These are phyloP conservation scores for Oncorhynchus nerka DNA, from an alignment of 2,113 vertebrate species.

Conservation along the genomic window DNA sequence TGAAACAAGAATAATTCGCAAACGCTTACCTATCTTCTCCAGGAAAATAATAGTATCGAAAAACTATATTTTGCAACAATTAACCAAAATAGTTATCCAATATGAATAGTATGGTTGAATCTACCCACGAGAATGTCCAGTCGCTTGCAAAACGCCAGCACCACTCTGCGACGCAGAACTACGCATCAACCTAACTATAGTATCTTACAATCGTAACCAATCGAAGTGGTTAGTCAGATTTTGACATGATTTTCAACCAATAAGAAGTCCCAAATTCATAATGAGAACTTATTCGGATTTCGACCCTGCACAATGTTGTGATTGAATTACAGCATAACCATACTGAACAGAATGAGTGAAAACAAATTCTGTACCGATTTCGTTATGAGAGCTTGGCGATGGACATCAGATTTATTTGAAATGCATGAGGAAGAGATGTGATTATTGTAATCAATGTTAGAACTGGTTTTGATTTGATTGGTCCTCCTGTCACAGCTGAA, in stretches of 20 bases:
- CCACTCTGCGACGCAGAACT: conserved; percentile 33
- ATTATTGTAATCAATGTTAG: too few species aligned
- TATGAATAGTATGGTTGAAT: conserved; percentile 41
- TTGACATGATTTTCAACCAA: neutral
- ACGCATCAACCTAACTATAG: neutral
- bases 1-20: conserved; percentile 45
- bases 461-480: too few species aligned
- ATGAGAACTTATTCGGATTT: too few species aligned
- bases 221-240: neutral
- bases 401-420: too few species aligned
- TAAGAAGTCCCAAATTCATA: neutral
- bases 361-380: too few species aligned
- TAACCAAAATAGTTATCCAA: conserved; percentile 10
- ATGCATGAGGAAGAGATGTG: too few species aligned
- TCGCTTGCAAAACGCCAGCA: conserved; percentile 66
- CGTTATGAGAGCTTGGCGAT: too few species aligned
- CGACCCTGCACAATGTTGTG: too few species aligned
- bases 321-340: too few species aligned
- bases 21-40: conserved; percentile 60
- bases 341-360: too few species aligned
- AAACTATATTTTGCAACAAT: conserved; percentile 18
- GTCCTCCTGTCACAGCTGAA: too few species aligned
- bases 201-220: neutral
- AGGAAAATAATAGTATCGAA: conserved; percentile 24
- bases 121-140: conserved; percentile 67